Conservation (phyloP, 64 coral and sea anemone genomes). For the Anthopleura sola region DNA sequence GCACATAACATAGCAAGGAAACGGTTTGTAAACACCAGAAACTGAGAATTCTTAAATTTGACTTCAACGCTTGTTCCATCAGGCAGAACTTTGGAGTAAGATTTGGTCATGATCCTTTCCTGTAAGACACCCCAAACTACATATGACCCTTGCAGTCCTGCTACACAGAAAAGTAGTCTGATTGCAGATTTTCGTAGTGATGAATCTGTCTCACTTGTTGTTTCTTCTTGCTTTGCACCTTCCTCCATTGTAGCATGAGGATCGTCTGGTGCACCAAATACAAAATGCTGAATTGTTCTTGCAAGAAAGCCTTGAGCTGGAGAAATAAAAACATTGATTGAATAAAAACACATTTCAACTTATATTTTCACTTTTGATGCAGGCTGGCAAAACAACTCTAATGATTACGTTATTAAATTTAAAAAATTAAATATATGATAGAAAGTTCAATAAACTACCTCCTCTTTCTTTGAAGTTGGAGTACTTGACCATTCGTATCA, state of each 20-base stretch:
- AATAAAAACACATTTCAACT: not conserved
- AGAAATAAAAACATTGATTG: not conserved
- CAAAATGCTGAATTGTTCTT: conserved; percentile 48
- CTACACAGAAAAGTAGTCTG: conserved; percentile 50
- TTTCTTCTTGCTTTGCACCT: conserved; percentile 10
- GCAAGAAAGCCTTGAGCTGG: conserved; percentile 52
- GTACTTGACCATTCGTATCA: conserved; percentile 89
- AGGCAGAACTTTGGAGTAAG: conserved; percentile 47
- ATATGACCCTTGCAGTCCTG: conserved; percentile 65
- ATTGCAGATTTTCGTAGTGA: conserved; percentile 40
- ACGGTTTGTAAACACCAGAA: conserved; percentile 89
- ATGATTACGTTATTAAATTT: too few species aligned
- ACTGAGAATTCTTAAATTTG: conserved; percentile 90
- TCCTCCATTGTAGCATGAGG: conserved; percentile 46
- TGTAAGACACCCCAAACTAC: conserved; percentile 94
- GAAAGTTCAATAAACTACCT: conserved; percentile 32
- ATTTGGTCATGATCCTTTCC: conserved; percentile 90
- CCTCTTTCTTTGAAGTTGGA: conserved; percentile 91
- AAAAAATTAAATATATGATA: too few species aligned
- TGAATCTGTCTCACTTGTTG: not conserved
- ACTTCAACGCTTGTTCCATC: conserved; percentile 60
- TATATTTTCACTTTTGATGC: not conserved
- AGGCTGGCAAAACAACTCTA: not conserved
- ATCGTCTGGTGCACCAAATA: conserved; percentile 57
- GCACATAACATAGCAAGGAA: conserved; percentile 69